Percentiles rank a stretch among this genome's conserved stretches.
phyloP scores from a whole-genome alignment of 2,797 vertebrate species.

The Cyprinella venusta region DNA sequence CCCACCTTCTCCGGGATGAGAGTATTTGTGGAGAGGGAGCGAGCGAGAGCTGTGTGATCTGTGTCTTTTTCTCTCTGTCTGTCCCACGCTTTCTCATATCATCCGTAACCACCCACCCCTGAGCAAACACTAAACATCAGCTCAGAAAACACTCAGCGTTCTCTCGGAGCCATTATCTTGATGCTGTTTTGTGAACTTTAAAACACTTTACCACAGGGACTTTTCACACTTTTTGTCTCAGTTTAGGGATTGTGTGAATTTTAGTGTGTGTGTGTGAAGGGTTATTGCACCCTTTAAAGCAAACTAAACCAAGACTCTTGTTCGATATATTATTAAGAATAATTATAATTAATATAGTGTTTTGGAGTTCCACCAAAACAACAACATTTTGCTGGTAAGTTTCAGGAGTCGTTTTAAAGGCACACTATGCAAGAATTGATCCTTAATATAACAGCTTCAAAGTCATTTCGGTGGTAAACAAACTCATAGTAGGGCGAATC shows the following conservation, averaged over 20 bases:
- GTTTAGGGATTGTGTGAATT: background rate
- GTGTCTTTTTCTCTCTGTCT: conserved; percentile 46
- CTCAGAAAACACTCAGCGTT: conserved; percentile 21
- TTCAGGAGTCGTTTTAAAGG: background rate
- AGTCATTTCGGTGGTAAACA: too few species aligned
- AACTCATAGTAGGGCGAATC: too few species aligned
- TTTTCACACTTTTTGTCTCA: background rate
- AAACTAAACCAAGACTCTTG: background rate
- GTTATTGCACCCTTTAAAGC: background rate
- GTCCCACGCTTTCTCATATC: conserved; percentile 43
- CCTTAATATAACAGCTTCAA: too few species aligned
- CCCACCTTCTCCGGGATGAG: conserved; percentile 39
- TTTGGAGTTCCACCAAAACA: too few species aligned
- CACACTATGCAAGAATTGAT: too few species aligned
- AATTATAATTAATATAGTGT: too few species aligned
- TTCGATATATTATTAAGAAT: background rate
- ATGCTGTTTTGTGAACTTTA: conserved; percentile 4
- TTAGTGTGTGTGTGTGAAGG: background rate
- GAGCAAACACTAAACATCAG: conserved; percentile 34
- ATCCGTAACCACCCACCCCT: conserved; percentile 17
- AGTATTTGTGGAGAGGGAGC: conserved; percentile 46
- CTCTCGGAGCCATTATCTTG: background rate
- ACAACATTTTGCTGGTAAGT: too few species aligned
- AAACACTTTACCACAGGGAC: background rate
- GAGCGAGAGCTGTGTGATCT: conserved; percentile 36